phyloP scores from a whole-genome alignment of 1,140 invertebrate species.

The Grapholita molesta region DNA sequence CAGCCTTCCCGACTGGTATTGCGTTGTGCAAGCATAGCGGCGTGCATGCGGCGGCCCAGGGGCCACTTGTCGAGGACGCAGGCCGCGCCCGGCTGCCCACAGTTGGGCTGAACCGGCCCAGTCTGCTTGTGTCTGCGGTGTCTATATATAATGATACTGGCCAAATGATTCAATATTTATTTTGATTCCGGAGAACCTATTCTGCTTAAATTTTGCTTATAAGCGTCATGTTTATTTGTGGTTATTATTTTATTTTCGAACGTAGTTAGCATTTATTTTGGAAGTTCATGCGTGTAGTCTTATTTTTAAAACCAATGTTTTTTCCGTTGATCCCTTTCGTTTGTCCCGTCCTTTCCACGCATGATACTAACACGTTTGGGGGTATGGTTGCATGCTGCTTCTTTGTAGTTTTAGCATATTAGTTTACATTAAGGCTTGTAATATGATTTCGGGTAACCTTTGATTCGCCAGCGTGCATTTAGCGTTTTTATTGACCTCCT shows the following conservation, averaged over 20 bases:
- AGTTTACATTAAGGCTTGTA: conserved; percentile 64
- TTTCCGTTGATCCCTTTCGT: conserved; percentile 66
- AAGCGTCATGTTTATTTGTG: conserved; percentile 74
- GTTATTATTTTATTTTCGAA: conserved; percentile 55
- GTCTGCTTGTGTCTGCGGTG: conserved; percentile 59
- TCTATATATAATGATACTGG: conserved; percentile 67
- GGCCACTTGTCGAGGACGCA: not conserved
- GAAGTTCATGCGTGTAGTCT: conserved; percentile 64
- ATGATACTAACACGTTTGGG: conserved; percentile 65
- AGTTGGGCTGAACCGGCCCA: not conserved
- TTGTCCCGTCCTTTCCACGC: conserved; percentile 53
- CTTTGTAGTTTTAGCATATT: conserved; percentile 52
- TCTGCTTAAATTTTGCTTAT: conserved; percentile 77
- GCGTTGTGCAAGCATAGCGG: conserved; percentile 22
- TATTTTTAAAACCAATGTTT: conserved; percentile 75
- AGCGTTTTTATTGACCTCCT: conserved; percentile 14
- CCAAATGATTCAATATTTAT: conserved; percentile 73
- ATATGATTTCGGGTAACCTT: conserved; percentile 56
- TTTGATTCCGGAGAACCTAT: conserved; percentile 78
- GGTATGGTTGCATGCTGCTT: conserved; percentile 65
- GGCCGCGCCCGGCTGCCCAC: not conserved
- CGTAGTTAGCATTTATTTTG: conserved; percentile 70
- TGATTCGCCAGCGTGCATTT: conserved; percentile 39
- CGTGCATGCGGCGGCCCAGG: conserved; percentile 30
- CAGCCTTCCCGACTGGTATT: conserved; percentile 57